These are phyloP conservation scores for Jacana jacana DNA, from an alignment of 2,113 vertebrate species.

Conservation along the genomic window DNA sequence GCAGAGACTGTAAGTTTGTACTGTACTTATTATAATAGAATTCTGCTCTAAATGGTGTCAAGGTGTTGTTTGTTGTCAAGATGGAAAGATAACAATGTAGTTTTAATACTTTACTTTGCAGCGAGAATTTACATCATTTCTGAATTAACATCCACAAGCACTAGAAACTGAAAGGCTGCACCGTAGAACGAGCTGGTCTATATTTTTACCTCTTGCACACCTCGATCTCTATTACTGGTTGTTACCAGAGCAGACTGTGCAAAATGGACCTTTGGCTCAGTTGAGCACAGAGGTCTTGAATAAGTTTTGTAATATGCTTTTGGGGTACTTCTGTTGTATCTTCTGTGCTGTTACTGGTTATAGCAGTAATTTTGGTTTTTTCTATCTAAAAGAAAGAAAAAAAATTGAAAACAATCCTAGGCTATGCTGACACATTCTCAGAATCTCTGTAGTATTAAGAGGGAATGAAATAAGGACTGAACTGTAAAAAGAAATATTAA, in stretches of 20 bases:
- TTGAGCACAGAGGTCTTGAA: not conserved
- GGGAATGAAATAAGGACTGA: not conserved
- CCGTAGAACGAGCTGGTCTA: not conserved
- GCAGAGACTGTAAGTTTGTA: not conserved
- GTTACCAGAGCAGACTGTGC: not conserved
- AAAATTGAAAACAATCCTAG: not conserved
- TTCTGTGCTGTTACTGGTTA: not conserved
- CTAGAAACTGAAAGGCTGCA: not conserved
- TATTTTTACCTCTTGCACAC: not conserved
- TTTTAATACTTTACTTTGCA: not conserved
- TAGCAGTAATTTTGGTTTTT: not conserved
- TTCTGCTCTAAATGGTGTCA: not conserved
- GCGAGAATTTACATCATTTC: not conserved
- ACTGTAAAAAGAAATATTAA: not conserved
- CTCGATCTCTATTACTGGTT: not conserved
- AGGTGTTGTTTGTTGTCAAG: not conserved
- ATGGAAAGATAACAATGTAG: not conserved
- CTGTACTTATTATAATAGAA: not conserved
- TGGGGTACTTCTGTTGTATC: not conserved
- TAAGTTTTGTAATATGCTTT: not conserved
- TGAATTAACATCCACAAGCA: not conserved
- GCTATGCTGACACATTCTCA: not conserved
- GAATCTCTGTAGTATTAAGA: not conserved
- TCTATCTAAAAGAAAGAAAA: not conserved
- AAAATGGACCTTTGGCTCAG: not conserved